Base-by-base conservation (phyloP, 1,140 invertebrate species). In the Leptoteleia sp. region DNA sequence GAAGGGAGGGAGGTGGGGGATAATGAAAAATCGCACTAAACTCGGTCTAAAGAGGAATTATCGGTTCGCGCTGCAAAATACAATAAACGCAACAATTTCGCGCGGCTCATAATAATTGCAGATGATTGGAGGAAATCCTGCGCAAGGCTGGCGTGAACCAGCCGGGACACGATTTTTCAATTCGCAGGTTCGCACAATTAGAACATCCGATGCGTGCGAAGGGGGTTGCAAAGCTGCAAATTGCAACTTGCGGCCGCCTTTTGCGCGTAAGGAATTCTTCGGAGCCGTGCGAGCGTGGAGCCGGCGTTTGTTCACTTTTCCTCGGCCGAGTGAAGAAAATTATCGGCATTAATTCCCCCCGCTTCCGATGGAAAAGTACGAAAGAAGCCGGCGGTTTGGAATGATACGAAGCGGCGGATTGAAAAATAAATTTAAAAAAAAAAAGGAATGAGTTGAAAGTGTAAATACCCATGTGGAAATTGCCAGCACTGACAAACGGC, bases 61-160 rank as follows among this genome's bases (percentile, higher is more conserved):
- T 29, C 12, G 45, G 50, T 27, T 65, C 13, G 43, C 35, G n/a
- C n/a, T n/a, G 38, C 25, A 13, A 12, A 43, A 59, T 33, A 50
- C 50, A 70, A 59, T 70, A 50, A 59, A 31, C 48, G 17, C 27
- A 67, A 67, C 38, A 68, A 48, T 68, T 68, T 57, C 52, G 0
- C 33, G 31, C 16, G 31, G 4, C 25, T 57, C 54, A 13, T 48
- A 31, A 71, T 71, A 71, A 71, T 61, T 61, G 67, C 42, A 37
- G n/a, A 52, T 61, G 67, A 71, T 71, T 71, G 43, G 67, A 71
- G 67, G 67, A 71, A 50, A 71, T 71, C 67, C 64, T 68, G 62
- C 61, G 7, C n/a, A 11, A 9, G 45, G 15, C 22, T 12, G 50
- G 42, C 64, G 50, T 19, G 64, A 59, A 57, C 40, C 59, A 70